Conservation (phyloP, 1,140 invertebrate genomes). For the Sipha flava region DNA sequence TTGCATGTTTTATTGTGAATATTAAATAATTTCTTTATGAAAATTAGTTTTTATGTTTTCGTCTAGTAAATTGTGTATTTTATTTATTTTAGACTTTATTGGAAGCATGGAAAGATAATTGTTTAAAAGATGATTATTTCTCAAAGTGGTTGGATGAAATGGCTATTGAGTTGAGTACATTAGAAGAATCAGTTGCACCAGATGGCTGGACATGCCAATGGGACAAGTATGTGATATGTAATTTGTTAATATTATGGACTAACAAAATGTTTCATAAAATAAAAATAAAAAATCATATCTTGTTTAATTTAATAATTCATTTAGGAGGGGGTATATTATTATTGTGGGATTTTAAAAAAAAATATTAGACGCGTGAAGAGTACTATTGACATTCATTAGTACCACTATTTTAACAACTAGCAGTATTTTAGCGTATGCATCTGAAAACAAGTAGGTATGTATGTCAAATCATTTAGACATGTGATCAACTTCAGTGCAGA, state of each 20-base stretch:
- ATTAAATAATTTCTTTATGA: neutral
- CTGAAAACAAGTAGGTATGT: constrained; percentile 14
- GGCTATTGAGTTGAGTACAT: constrained; percentile 50
- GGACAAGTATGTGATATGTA: constrained; percentile 57
- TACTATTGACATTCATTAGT: neutral
- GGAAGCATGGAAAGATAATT: constrained; percentile 52
- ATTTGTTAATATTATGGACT: neutral
- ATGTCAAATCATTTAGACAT: neutral
- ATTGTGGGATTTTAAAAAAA: neutral
- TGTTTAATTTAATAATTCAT: neutral
- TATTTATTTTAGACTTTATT: constrained; percentile 51
- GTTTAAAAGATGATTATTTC: constrained; percentile 52
- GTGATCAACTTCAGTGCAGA: neutral
- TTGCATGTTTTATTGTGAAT: too few relatives aligned
- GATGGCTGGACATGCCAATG: constrained; percentile 61
- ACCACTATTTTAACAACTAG: neutral
- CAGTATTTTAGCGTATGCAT: neutral
- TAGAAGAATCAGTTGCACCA: constrained; percentile 56
- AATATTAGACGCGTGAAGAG: neutral
- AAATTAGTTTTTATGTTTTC: neutral
- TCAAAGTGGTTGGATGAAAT: constrained; percentile 52
- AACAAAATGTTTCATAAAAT: neutral
- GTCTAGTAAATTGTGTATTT: neutral
- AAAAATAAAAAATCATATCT: neutral
- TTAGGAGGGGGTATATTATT: neutral